Percentiles rank a stretch among this genome's conserved stretches.
phyloP scores from a whole-genome alignment of 2,888 invertebrate genomes.

The Polyommatus iphigenia region DNA sequence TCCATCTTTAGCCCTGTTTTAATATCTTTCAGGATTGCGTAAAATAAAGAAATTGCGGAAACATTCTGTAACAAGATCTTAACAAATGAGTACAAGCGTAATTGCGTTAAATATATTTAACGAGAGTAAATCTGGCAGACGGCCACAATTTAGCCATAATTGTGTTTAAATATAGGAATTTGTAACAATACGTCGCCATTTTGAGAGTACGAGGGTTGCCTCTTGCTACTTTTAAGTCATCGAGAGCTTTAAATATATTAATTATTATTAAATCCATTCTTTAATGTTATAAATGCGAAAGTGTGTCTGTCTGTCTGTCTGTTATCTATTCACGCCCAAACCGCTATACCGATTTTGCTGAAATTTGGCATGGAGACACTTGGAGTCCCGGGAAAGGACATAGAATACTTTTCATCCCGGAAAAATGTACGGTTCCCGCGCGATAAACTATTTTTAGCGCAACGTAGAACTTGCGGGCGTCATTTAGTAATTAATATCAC shows the following conservation, averaged over 20 bases:
- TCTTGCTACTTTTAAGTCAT: background rate
- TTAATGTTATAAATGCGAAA: too few species aligned
- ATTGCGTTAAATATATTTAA: slow-evolving; percentile 6
- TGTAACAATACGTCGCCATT: slow-evolving; percentile 15
- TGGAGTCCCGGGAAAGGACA: too few species aligned
- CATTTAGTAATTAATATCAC: too few species aligned
- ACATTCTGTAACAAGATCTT: background rate
- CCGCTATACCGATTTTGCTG: too few species aligned
- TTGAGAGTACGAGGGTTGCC: background rate
- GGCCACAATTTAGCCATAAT: slow-evolving; percentile 25
- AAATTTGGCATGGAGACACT: too few species aligned
- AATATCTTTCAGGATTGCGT: background rate
- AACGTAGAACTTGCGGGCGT: too few species aligned
- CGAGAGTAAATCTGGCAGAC: background rate
- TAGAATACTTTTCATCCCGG: too few species aligned
- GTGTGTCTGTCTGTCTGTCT: too few species aligned
- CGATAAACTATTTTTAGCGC: too few species aligned
- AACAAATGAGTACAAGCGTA: slow-evolving; percentile 8
- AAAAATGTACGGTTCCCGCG: too few species aligned
- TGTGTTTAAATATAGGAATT: slow-evolving; percentile 21
- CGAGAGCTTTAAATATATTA: background rate
- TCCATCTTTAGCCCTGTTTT: background rate
- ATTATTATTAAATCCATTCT: too few species aligned
- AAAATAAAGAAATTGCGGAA: slow-evolving; percentile 5
- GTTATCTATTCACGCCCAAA: too few species aligned